phyloP scores from a whole-genome alignment of 2,888 invertebrate species.

The Ophion ellenae region DNA sequence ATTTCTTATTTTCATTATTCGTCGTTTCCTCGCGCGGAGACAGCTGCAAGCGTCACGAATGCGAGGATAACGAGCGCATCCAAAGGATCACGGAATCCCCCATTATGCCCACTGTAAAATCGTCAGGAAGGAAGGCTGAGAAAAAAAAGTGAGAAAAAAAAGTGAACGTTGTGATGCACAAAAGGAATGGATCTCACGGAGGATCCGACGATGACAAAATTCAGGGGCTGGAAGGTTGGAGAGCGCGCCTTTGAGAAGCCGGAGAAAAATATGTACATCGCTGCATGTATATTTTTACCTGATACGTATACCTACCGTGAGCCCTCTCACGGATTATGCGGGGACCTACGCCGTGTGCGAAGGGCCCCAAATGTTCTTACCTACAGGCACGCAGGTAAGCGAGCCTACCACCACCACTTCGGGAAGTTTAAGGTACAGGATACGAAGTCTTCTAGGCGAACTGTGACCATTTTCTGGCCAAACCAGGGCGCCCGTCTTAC shows the following conservation, averaged over 20 bases:
- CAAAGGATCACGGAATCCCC: constrained; percentile 80
- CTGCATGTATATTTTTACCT: constrained; percentile 52
- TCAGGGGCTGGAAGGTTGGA: constrained; percentile 73
- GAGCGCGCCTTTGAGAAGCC: constrained; percentile 66
- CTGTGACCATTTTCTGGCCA: background rate
- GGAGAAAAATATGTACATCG: constrained; percentile 48
- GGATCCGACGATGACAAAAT: constrained; percentile 78
- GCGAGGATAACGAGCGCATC: constrained; percentile 82
- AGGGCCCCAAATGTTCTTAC: constrained; percentile 40
- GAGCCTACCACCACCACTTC: constrained; percentile 37
- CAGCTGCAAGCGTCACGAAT: constrained; percentile 82
- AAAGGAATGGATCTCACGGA: constrained; percentile 78
- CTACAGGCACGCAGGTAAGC: constrained; percentile 33
- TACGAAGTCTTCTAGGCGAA: constrained; percentile 13
- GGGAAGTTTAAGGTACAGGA: constrained; percentile 26
- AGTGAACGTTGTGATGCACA: constrained; percentile 74
- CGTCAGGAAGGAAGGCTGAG: constrained; percentile 72
- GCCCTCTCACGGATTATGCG: constrained; percentile 62
- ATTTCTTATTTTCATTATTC: constrained; percentile 68
- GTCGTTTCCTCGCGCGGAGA: constrained; percentile 69
- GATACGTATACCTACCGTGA: constrained; percentile 60
- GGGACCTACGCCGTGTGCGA: constrained; percentile 16
- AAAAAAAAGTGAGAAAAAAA: constrained; percentile 41
- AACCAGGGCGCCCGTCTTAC: background rate
- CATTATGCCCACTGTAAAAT: constrained; percentile 81